Conservation (phyloP, 2,113 vertebrate species). For the Pteruthius melanotis region DNA sequence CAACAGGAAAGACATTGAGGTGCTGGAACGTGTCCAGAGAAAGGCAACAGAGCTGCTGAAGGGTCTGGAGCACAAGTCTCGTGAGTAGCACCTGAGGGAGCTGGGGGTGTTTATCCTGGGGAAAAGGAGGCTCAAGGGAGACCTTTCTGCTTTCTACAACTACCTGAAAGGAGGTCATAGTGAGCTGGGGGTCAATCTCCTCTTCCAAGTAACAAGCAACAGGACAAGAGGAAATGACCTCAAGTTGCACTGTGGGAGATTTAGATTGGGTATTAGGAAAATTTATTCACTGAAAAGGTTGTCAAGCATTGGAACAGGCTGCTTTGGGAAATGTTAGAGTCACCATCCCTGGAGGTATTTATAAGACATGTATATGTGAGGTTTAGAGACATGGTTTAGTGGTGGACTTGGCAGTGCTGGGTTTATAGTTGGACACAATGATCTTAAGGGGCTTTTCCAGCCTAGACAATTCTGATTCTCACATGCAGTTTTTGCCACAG, state of each 20-base stretch:
- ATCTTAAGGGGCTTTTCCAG: background rate
- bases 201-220: background rate
- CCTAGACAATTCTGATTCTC: background rate
- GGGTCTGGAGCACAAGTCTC: background rate
- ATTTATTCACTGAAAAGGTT: background rate
- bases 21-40: background rate
- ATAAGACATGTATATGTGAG: background rate
- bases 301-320: background rate
- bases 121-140: too few species aligned
- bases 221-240: background rate
- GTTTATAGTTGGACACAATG: fast-evolving
- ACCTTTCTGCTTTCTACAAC: background rate
- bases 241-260: background rate
- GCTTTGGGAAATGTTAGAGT: background rate
- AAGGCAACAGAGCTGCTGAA: fast-evolving
- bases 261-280: background rate
- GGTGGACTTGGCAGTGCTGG: background rate
- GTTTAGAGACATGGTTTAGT: background rate
- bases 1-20: background rate
- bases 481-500: background rate
- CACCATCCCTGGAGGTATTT: background rate
- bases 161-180: background rate
- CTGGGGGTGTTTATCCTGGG: background rate
- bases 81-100: background rate
- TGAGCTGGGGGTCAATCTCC: background rate